Base-by-base conservation (phyloP, 2,797 vertebrate genomes). In the Spea hammondii region DNA sequence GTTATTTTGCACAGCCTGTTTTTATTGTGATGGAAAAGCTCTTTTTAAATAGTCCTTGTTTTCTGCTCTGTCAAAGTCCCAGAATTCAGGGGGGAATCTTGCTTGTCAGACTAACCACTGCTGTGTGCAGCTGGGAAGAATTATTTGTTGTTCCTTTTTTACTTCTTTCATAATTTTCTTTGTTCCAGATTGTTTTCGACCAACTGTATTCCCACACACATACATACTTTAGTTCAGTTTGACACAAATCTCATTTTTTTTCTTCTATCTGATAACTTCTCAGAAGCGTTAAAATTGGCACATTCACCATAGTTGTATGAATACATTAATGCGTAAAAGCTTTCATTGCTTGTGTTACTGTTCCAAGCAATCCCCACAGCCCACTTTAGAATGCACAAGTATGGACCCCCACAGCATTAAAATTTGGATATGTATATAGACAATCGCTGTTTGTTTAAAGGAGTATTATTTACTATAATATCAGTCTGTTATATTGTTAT, bases 81-180 rank as follows among this genome's bases (percentile, higher is more conserved):
- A 91, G 91, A 89, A 90, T 93, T 92, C 92, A 11, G 13, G 82
- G 17, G 88, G 90, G 93, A 91, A 90, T 93, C 88, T 90, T 92
- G 88, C 86, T 87, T 88, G 82, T 88, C 87, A 89, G 90, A 85
- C 86, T 87, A 65, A 78, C 90, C 84, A 88, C 89, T 64, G 80
- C 68, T 0, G 88, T 83, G 90, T 94, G 91, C 96, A 96, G 94
- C 95, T 97, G 95, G 91, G 87, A 93, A 83, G 80, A 84, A 89
- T 93, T 93, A 90, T 86, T 83, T 87, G 83, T 87, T 89, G 78
- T 84, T 86, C 86, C 86, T 86, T 86, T 86, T 89, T 93, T 91
- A 14, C 45, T 51, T 45, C 47, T 90, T 87, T 91, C 88, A 88
- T 84, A 6, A 17, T 69, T 69, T 57, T 57, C 32, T 13, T 8